Evolutionary conservation across 2,797 vertebrate genomes (phyloP), one percentile per base, ranked within the genome.

Genomic region (Stomatorhinus walkeri): DNA sequence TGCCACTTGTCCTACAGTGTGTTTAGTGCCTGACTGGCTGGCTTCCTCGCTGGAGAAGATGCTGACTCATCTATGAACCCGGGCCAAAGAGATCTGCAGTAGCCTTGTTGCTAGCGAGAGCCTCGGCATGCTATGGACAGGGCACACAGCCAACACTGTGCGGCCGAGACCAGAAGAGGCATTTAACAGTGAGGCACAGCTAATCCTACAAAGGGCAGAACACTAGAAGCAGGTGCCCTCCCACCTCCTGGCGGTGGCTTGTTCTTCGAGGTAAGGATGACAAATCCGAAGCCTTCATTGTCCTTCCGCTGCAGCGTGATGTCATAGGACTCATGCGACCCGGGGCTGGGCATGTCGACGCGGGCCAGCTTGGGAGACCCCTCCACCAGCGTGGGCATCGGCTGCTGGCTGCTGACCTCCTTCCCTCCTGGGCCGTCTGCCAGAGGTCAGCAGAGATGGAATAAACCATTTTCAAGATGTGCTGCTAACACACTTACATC

Each of bases 181-280:
- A 81, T 19, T 46, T 22, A 4, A 46, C 76, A n/a, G 76, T n/a
- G 76, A 81, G 76, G 40, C 40, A 81, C 40, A 9, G 76, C 19
- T 81, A 81, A 46, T 81, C 76, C 76, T 46, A 46, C 76, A 46
- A 40, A 43, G 16, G 3, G 72, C 16, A 19, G 28, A 76, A 48
- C 52, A 12, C 22, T 16, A 49, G 36, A 22, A 32, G 52, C 4
- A 24, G 81, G 19, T 16, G 52, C 48, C 36, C 40, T 72, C 97
- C 96, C 89, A 99, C 98, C 98, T 93, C 98, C 98, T 1, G 97
- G 97, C 2, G 98, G 98, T 54, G 98, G 98, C 92, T 98, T 99
- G 95, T 94, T 98, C 94, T 99, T 99, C 0, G 98, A 99, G 5
- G 98, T 99, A 91, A 99, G 97, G 92, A 99, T 99, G 91, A 99